These are phyloP conservation scores for Gymnodraco acuticeps DNA, from an alignment of 2,797 vertebrate species.

Conservation along the genomic window DNA sequence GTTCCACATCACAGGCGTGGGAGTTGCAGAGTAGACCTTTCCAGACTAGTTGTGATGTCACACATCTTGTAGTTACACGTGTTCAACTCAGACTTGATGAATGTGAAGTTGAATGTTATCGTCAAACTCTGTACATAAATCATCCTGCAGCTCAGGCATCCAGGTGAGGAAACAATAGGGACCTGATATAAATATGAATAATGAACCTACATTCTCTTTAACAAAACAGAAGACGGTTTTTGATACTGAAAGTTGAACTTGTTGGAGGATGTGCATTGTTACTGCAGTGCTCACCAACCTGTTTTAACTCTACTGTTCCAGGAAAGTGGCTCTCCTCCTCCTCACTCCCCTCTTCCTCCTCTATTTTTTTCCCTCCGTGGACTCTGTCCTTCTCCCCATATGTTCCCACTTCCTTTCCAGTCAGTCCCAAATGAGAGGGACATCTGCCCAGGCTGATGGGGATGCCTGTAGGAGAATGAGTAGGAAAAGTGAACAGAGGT, in stretches of 20 bases:
- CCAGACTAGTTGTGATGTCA: constrained; percentile 4
- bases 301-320: constrained; percentile 68
- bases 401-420: constrained; percentile 79
- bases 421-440: constrained; percentile 77
- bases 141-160: not conserved
- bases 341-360: constrained; percentile 53
- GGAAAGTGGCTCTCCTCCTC: constrained; percentile 71
- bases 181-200: not conserved
- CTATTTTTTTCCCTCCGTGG: constrained; percentile 49
- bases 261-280: constrained; percentile 32
- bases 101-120: not conserved
- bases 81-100: not conserved
- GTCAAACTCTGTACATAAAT: not conserved
- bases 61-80: not conserved
- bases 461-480: constrained; percentile 64
- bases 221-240: not conserved
- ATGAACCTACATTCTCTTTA: not conserved
- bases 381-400: constrained; percentile 76
- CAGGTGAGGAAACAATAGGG: not conserved
- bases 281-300: constrained; percentile 57
- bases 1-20: constrained; percentile 7
- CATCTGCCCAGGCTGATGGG: constrained; percentile 74
- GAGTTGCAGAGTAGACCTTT: not conserved
- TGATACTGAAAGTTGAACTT: constrained; percentile 23
- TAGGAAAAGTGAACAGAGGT: constrained; percentile 75